These are phyloP conservation scores for Chrysoperla carnea DNA, from an alignment of 1,140 invertebrate species.

Conservation along the genomic window DNA sequence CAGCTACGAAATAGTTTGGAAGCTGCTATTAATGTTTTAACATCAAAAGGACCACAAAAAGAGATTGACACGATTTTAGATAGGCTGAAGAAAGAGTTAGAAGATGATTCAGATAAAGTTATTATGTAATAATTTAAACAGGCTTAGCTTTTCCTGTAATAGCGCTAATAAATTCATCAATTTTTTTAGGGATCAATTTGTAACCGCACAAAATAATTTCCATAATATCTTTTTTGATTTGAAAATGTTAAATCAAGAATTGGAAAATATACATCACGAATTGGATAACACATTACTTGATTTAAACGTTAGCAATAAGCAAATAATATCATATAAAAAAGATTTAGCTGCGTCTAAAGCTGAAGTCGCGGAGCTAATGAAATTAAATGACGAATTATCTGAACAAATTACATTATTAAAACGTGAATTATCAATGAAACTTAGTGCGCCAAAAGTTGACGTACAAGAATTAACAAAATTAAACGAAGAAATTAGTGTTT, in stretches of 20 bases:
- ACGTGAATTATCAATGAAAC: background rate
- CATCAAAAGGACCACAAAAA: background rate
- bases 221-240: background rate
- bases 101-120: background rate
- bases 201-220: background rate
- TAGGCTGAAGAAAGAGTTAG: background rate
- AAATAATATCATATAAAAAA: background rate
- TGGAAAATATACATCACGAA: background rate
- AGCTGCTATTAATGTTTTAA: background rate
- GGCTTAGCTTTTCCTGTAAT: too few species aligned
- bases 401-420: background rate
- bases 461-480: background rate
- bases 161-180: too few species aligned
- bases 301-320: background rate
- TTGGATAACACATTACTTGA: background rate
- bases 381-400: too few species aligned
- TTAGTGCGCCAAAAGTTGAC: background rate
- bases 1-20: background rate
- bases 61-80: background rate
- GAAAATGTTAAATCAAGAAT: background rate
- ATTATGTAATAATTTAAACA: background rate
- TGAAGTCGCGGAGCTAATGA: too few species aligned
- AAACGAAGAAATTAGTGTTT: background rate
- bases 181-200: background rate
- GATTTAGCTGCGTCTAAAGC: background rate